phyloP scores from a whole-genome alignment of 2,797 vertebrate genomes.

The Tapirus indicus region DNA sequence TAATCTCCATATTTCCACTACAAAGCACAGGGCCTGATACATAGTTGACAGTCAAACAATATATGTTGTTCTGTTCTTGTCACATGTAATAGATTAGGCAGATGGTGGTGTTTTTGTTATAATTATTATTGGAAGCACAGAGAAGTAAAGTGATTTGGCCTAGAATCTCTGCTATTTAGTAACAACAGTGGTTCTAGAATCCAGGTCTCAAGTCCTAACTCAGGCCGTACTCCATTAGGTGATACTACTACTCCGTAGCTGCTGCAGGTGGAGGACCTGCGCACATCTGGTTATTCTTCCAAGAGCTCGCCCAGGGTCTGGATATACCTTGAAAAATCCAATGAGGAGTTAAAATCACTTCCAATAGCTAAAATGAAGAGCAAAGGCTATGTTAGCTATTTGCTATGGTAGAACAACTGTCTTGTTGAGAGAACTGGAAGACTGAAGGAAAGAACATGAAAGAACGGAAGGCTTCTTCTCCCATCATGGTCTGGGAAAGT shows the following conservation, averaged over 20 bases:
- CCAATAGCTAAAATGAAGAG: background rate
- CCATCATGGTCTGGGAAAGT: background rate
- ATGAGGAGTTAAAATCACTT: background rate
- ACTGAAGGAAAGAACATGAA: background rate
- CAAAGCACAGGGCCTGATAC: background rate
- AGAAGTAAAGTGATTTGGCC: background rate
- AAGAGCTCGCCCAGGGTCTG: background rate
- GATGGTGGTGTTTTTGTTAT: background rate
- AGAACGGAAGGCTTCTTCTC: background rate
- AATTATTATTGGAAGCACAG: slow-evolving; percentile 16
- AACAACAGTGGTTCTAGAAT: background rate
- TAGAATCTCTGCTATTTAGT: background rate
- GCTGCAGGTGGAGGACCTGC: background rate
- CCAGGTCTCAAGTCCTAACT: background rate
- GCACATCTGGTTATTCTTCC: background rate
- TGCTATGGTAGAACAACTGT: background rate
- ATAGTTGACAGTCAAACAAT: background rate
- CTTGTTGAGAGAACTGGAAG: background rate
- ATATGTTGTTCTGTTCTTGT: background rate
- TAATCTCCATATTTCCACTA: background rate
- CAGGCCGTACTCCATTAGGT: background rate
- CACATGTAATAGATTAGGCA: background rate
- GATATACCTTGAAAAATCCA: background rate
- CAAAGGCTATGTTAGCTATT: background rate
- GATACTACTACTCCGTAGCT: background rate